phyloP scores from a whole-genome alignment of 2,888 invertebrate species.

The Euplexia lucipara region DNA sequence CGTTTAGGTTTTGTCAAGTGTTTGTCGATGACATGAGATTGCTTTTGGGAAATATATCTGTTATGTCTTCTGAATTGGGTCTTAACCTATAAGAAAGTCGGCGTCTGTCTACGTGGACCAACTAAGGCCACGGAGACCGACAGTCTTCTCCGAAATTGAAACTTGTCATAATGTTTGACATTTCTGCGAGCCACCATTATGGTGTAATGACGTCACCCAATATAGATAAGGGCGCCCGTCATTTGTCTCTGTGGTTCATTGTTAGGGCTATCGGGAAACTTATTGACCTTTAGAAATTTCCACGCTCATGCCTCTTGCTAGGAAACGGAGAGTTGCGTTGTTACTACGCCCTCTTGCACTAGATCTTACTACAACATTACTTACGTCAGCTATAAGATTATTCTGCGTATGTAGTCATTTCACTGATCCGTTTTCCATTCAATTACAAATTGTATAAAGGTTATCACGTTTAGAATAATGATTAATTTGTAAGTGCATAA shows the following conservation, averaged over 20 bases:
- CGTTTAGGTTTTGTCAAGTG: no score
- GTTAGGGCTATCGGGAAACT: constrained; percentile 68
- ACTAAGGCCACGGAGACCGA: no score
- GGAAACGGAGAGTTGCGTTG: constrained; percentile 17
- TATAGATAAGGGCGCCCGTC: constrained; percentile 60
- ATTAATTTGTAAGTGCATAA: background rate
- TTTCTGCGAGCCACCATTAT: constrained; percentile 18
- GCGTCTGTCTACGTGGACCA: background rate
- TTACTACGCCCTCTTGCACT: constrained; percentile 41
- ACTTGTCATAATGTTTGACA: constrained; percentile 10
- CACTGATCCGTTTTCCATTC: constrained; percentile 20
- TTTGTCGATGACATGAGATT: no score
- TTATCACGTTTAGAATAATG: constrained; percentile 14
- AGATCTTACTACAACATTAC: constrained; percentile 19
- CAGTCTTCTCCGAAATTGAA: constrained; percentile 11
- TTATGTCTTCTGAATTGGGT: no score
- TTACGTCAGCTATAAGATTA: constrained; percentile 43
- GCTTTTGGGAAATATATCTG: no score
- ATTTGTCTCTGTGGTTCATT: constrained; percentile 62
- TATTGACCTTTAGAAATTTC: constrained; percentile 74
- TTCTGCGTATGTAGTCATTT: background rate
- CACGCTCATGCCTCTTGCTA: constrained; percentile 43
- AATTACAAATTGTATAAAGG: constrained; percentile 4
- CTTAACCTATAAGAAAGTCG: constrained; percentile 19
- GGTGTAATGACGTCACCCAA: constrained; percentile 39